These are phyloP conservation scores for Calliphora vicina DNA, from an alignment of 1,140 invertebrate species.

Conservation along the genomic window DNA sequence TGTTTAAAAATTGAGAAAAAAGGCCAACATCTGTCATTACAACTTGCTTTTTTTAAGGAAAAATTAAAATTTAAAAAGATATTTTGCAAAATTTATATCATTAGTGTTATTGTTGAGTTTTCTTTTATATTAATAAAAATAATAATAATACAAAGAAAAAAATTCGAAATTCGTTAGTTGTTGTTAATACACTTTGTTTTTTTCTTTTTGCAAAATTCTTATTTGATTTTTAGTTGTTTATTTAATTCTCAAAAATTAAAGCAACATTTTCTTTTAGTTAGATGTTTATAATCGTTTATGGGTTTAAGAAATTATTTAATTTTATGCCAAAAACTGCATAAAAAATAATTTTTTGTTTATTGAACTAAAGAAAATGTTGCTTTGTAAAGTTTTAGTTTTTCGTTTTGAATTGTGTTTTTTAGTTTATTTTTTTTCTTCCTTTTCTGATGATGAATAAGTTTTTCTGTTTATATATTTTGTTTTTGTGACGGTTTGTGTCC, in stretches of 20 bases:
- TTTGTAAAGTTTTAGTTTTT: background rate
- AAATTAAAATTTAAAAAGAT: background rate
- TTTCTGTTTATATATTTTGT: background rate
- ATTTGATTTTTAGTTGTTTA: background rate
- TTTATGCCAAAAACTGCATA: constrained; percentile 33
- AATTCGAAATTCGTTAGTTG: constrained; percentile 13
- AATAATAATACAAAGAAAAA: constrained; percentile 13
- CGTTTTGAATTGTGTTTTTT: background rate
- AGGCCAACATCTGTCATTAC: constrained; percentile 6
- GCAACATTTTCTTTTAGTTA: constrained; percentile 3
- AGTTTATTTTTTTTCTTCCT: constrained; percentile 1
- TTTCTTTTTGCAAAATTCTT: constrained; percentile 12
- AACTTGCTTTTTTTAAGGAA: background rate
- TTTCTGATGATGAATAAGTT: background rate
- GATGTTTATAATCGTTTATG: background rate
- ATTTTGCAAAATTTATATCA: constrained; percentile 7
- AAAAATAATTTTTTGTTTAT: constrained; percentile 16
- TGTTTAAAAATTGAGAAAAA: background rate
- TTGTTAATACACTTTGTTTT: background rate
- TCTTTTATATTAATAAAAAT: constrained; percentile 17
- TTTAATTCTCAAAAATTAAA: constrained; percentile 18
- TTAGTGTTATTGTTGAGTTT: background rate
- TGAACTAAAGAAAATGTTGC: background rate
- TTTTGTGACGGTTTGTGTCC: constrained; percentile 31
- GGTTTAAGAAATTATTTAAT: constrained; percentile 20